Conservation (phyloP, 2,888 invertebrate species). For the Molorchus minor region DNA sequence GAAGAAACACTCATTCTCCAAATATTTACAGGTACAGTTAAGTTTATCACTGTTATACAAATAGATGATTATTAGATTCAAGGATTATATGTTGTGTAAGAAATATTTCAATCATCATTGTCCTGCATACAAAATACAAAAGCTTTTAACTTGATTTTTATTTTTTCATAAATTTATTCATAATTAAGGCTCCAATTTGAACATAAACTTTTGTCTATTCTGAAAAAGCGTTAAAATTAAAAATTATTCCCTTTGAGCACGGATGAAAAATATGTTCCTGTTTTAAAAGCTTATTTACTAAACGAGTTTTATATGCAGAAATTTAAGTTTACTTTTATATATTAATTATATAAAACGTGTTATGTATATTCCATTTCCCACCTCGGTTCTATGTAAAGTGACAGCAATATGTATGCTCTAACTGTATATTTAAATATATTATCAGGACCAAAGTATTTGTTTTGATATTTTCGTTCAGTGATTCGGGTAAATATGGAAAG, state of each 20-base stretch:
- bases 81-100: too few species aligned
- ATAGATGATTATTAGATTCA: too few species aligned
- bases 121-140: conserved; percentile 14
- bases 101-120: too few species aligned
- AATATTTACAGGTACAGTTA: too few species aligned
- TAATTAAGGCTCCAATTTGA: conserved; percentile 26
- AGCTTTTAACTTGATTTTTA: conserved; percentile 18
- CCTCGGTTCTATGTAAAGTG: conserved; percentile 33
- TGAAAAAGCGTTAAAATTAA: conserved; percentile 41
- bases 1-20: too few species aligned
- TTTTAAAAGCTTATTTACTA: conserved; percentile 51
- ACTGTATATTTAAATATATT: too few species aligned
- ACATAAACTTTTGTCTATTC: conserved; percentile 41
- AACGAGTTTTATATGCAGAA: conserved; percentile 52
- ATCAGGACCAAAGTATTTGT: too few species aligned
- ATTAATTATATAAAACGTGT: conserved; percentile 51
- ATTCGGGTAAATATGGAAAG: too few species aligned
- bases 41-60: too few species aligned
- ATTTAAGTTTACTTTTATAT: conserved; percentile 42
- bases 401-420: too few species aligned
- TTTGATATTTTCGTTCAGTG: too few species aligned
- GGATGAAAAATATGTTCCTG: conserved; percentile 47
- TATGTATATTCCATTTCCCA: conserved; percentile 50
- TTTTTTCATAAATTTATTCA: conserved; percentile 23
- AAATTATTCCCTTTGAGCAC: conserved; percentile 42